Evolutionary conservation across 2,113 vertebrate species (phyloP).

Genomic region (Austrofundulus limnaeus): DNA sequence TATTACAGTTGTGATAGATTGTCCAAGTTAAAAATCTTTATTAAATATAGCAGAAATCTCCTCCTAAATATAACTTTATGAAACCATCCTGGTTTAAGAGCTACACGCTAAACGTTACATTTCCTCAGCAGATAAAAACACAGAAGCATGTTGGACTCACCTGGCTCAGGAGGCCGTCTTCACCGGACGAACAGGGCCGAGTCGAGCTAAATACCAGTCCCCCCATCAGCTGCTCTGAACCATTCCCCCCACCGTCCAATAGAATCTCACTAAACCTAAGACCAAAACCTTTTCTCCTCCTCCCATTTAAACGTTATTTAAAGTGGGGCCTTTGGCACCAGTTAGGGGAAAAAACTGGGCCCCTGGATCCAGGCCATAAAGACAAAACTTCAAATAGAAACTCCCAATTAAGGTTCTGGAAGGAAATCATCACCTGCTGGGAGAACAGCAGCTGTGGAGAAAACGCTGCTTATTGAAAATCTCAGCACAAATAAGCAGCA

Average conservation of each 20-base stretch:
- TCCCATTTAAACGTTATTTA: conserved; percentile 46
- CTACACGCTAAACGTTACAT: no score
- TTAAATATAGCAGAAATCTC: no score
- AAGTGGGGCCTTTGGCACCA: conserved; percentile 61
- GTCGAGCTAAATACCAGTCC: conserved; percentile 66
- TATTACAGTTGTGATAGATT: no score
- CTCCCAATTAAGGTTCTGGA: conserved; percentile 59
- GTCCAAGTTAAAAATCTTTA: no score
- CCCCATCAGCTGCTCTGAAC: conserved; percentile 20
- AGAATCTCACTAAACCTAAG: conserved; percentile 14
- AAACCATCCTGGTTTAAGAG: no score
- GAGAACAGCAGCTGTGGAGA: conserved; percentile 51
- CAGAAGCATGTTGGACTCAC: conserved; percentile 55
- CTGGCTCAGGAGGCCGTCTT: conserved; percentile 51
- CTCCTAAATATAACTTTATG: no score
- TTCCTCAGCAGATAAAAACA: background rate
- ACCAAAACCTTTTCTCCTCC: conserved; percentile 42
- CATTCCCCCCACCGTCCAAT: conserved; percentile 52
- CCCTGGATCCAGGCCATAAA: conserved; percentile 61
- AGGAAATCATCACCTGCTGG: conserved; percentile 70
- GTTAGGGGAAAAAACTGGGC: conserved; percentile 64
- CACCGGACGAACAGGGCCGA: conserved; percentile 8
- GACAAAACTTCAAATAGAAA: conserved; percentile 71
- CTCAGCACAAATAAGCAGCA: conserved; percentile 19
- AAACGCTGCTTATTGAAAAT: conserved; percentile 57